Conservation (phyloP, 92 coral and sea anemone species). For the Anthopleura xanthogrammica region DNA sequence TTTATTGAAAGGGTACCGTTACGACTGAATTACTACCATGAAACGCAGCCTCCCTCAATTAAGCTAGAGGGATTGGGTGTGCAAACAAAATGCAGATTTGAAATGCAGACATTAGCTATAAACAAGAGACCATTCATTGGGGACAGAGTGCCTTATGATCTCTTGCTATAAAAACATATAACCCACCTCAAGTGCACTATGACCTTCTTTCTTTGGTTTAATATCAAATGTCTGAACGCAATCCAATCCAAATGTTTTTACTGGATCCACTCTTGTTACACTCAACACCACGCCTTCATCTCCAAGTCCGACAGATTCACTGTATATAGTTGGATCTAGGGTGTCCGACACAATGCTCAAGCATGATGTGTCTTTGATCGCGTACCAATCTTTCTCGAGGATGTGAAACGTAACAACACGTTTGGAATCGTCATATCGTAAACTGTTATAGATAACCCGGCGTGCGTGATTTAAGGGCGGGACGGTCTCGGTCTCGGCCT, state of each 20-base stretch:
- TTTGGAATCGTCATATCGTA: constrained; percentile 37
- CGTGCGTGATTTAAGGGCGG: background rate
- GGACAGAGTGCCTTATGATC: no score
- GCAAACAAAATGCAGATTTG: no score
- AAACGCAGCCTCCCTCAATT: no score
- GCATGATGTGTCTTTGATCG: constrained; percentile 17
- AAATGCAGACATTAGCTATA: no score
- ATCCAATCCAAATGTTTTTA: constrained; percentile 33
- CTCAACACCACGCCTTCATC: background rate
- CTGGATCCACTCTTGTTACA: constrained; percentile 31
- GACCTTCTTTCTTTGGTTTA: background rate
- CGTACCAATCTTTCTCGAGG: constrained; percentile 43
- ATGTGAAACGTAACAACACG: constrained; percentile 40
- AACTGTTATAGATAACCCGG: constrained; percentile 43
- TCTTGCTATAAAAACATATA: no score
- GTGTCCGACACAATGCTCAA: constrained; percentile 11
- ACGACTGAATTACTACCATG: no score
- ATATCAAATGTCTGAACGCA: constrained; percentile 34
- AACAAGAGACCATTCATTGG: no score
- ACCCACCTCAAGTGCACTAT: constrained; percentile 30
- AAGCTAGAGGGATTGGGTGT: no score
- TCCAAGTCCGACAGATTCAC: constrained; percentile 20
- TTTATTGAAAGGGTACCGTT: no score
- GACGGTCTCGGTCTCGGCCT: background rate
- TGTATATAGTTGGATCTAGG: background rate